Percentiles rank a stretch among this genome's conserved stretches.
phyloP scores from a whole-genome alignment of 2,113 vertebrate species.

The Bettongia penicillata region DNA sequence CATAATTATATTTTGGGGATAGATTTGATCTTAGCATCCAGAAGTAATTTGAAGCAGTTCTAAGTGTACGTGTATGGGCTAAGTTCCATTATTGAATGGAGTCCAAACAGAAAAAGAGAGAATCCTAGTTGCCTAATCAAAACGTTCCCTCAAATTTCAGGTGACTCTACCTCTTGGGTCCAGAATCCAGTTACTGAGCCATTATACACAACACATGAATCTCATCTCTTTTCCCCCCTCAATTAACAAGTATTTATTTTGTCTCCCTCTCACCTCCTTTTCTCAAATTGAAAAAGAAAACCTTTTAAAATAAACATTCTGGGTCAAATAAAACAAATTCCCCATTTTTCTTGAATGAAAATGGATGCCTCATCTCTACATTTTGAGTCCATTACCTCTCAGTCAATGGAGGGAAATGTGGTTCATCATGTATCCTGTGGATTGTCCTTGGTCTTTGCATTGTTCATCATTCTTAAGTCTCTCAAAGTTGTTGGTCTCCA shows the following conservation, averaged over 20 bases:
- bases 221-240: background rate
- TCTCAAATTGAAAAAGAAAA: background rate
- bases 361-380: too few relatives aligned
- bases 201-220: background rate
- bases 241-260: background rate
- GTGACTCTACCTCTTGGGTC: background rate
- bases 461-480: too few relatives aligned
- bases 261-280: background rate
- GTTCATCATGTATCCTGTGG: too few relatives aligned
- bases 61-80: conserved; percentile 26
- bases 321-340: too few relatives aligned
- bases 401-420: too few relatives aligned
- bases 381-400: too few relatives aligned
- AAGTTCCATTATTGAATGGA: conserved; percentile 9
- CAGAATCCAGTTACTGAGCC: background rate
- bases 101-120: background rate
- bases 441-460: too few relatives aligned
- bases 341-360: too few relatives aligned
- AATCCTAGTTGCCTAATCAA: conserved; percentile 15
- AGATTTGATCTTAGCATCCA: conserved; percentile 51
- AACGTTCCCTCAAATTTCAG: conserved; percentile 15
- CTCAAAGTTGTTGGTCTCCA: too few relatives aligned
- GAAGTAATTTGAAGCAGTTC: conserved; percentile 53
- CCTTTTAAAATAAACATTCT: too few relatives aligned
- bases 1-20: conserved; percentile 20